These are phyloP conservation scores for Microtus obscurus DNA, from an alignment of 2,797 vertebrate genomes.

Conservation along the genomic window DNA sequence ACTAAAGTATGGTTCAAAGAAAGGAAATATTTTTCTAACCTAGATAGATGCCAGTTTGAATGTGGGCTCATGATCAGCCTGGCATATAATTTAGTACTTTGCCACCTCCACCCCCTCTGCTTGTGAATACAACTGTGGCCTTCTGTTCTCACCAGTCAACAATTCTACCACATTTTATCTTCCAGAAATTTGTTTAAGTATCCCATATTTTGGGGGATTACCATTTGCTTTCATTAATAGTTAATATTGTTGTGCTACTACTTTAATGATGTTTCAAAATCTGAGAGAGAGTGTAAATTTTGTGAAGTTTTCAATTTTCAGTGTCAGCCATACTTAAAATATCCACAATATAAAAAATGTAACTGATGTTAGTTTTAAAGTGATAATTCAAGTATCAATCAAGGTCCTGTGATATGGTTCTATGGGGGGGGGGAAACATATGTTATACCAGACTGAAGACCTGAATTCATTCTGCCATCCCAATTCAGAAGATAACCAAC, in stretches of 20 bases:
- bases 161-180: neutral
- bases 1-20: neutral
- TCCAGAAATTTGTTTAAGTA: slow-evolving; percentile 20
- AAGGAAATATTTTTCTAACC: neutral
- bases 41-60: neutral
- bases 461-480: neutral
- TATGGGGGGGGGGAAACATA: accelerated
- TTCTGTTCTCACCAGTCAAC: neutral
- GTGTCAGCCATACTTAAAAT: slow-evolving; percentile 39
- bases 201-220: neutral
- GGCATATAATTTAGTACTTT: neutral
- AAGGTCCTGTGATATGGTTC: neutral
- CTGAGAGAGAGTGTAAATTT: slow-evolving; percentile 1
- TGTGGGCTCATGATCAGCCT: neutral
- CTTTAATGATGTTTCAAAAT: neutral
- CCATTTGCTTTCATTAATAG: neutral
- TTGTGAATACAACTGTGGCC: neutral
- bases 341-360: slow-evolving; percentile 25
- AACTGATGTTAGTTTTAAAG: slow-evolving; percentile 50
- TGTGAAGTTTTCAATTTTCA: slow-evolving; percentile 33
- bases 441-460: neutral
- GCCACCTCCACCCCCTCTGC: neutral
- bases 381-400: slow-evolving; percentile 50
- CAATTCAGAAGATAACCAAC: neutral
- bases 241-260: slow-evolving; percentile 18